Evolutionary conservation across 1,140 invertebrate species (phyloP).

Genomic region (Cepaea nemoralis): DNA sequence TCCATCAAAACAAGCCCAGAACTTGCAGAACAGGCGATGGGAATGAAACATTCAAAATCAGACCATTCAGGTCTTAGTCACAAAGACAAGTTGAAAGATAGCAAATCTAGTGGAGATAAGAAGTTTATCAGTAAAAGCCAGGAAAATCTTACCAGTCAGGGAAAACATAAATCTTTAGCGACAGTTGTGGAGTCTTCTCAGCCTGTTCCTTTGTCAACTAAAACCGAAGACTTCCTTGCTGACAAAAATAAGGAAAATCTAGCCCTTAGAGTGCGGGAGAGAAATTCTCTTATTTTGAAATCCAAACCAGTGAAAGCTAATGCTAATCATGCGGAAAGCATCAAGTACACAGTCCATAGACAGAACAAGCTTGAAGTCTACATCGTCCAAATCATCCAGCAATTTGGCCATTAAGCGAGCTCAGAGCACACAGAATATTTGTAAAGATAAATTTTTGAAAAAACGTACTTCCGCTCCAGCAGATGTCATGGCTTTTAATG

Average conservation of each 20-base stretch:
- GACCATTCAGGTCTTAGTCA: slow-evolving; percentile 52
- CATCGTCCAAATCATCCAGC: slow-evolving; percentile 45
- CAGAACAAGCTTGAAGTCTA: slow-evolving; percentile 48
- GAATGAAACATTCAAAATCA: slow-evolving; percentile 62
- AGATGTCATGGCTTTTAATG: slow-evolving; percentile 72
- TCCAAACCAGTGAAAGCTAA: slow-evolving; percentile 42
- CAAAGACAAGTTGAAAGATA: slow-evolving; percentile 24
- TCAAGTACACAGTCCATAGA: slow-evolving; percentile 68
- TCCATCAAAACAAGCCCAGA: neutral
- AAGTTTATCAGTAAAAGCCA: slow-evolving; percentile 71
- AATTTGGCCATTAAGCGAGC: slow-evolving; percentile 64
- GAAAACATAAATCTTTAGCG: slow-evolving; percentile 51
- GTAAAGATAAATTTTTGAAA: slow-evolving; percentile 60
- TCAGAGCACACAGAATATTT: slow-evolving; percentile 70
- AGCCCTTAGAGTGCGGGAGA: slow-evolving; percentile 49
- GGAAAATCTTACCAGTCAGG: slow-evolving; percentile 65
- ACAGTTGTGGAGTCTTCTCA: slow-evolving; percentile 50
- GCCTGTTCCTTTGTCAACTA: slow-evolving; percentile 31
- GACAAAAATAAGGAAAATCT: slow-evolving; percentile 45
- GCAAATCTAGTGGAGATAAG: slow-evolving; percentile 30
- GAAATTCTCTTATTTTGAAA: slow-evolving; percentile 46
- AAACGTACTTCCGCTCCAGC: slow-evolving; percentile 68
- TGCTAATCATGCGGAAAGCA: slow-evolving; percentile 61
- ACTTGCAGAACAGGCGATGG: slow-evolving; percentile 19
- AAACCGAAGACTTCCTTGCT: slow-evolving; percentile 39